Conservation (phyloP, 2,888 invertebrate species). For the Listrodromus nycthemerus region DNA sequence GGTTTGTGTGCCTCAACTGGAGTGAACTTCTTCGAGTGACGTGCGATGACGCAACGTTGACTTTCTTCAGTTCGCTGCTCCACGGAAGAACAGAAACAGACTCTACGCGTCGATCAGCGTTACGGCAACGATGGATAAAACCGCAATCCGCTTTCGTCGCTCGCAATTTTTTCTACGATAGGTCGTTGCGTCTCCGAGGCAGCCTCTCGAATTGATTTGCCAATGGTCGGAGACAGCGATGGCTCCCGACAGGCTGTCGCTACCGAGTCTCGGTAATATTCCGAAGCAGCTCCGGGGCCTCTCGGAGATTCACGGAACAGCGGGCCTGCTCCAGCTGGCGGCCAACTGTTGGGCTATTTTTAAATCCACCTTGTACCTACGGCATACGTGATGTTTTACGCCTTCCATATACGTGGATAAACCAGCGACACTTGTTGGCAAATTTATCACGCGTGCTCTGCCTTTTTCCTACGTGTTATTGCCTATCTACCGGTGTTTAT, state of each 20-base stretch:
- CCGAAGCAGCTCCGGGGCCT: constrained; percentile 27
- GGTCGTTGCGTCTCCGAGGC: neutral
- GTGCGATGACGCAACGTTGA: constrained; percentile 50
- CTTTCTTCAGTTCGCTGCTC: neutral
- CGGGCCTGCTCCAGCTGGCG: constrained; percentile 73
- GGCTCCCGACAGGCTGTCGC: constrained; percentile 16
- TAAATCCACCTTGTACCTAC: constrained; percentile 14
- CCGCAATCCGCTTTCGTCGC: neutral
- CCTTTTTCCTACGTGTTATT: neutral
- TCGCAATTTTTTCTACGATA: neutral
- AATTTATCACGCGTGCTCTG: constrained; percentile 10
- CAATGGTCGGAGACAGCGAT: neutral
- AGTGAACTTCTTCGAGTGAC: constrained; percentile 2
- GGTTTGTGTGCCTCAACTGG: constrained; percentile 28
- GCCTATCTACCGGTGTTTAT: neutral
- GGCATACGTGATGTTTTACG: neutral
- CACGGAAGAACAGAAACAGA: neutral
- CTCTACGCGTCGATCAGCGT: neutral
- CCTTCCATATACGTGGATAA: neutral
- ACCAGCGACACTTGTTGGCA: constrained; percentile 13
- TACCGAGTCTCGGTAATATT: constrained; percentile 27
- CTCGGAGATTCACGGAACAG: constrained; percentile 47
- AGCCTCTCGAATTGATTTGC: constrained; percentile 8
- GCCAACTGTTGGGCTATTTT: constrained; percentile 73
- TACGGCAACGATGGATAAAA: neutral